phyloP scores from a whole-genome alignment of 1,140 invertebrate species.

The Eumeta japonica region DNA sequence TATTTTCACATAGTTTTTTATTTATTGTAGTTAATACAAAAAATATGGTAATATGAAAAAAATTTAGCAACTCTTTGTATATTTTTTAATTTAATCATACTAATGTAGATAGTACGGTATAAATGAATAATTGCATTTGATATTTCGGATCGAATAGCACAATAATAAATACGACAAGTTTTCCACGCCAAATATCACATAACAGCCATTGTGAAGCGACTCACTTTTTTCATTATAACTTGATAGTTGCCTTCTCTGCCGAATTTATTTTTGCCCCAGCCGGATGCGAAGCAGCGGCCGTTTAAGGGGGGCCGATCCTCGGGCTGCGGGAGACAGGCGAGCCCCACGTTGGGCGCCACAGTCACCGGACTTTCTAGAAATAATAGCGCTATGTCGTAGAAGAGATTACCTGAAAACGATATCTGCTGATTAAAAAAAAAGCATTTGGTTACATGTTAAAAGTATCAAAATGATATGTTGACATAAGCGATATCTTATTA shows the following conservation, averaged over 20 bases:
- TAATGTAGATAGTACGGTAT: slow-evolving; percentile 30
- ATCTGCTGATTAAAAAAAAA: too few species aligned
- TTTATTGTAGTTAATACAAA: slow-evolving; percentile 30
- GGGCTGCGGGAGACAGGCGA: slow-evolving; percentile 66
- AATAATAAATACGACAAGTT: too few species aligned
- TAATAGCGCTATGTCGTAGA: slow-evolving; percentile 30
- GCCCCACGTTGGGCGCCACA: slow-evolving; percentile 64
- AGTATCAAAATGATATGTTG: too few species aligned
- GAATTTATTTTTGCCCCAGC: slow-evolving; percentile 73
- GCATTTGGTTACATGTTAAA: too few species aligned
- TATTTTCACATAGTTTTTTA: slow-evolving; percentile 54
- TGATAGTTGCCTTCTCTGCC: slow-evolving; percentile 63
- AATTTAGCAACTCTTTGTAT: slow-evolving; percentile 9
- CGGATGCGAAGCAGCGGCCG: slow-evolving; percentile 63
- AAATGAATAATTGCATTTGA: too few species aligned
- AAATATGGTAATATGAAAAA: background rate
- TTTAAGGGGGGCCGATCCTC: slow-evolving; percentile 7
- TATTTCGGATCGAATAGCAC: too few species aligned
- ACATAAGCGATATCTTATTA: too few species aligned
- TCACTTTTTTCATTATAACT: slow-evolving; percentile 69
- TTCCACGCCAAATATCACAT: too few species aligned
- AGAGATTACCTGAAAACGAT: slow-evolving; percentile 29
- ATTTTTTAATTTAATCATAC: slow-evolving; percentile 58
- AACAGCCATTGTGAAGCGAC: too few species aligned
- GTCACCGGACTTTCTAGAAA: slow-evolving; percentile 25